Base-by-base conservation (phyloP, 2,888 invertebrate species). In the Chydorus sphaericus region DNA sequence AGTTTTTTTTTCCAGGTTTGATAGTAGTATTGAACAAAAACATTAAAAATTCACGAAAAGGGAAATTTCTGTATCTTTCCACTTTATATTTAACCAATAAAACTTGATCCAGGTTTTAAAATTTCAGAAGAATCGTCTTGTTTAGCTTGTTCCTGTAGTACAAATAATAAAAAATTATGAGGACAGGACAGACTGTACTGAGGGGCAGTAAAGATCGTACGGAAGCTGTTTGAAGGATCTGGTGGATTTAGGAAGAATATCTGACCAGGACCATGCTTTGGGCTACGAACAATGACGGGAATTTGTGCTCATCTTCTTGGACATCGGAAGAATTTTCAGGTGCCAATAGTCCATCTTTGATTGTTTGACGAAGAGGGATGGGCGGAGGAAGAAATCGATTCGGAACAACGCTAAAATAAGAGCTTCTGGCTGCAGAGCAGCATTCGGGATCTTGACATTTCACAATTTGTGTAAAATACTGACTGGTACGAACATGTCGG, bases 401-500 rank as follows among this genome's bases (percentile, higher is more conserved):
- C 30, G 36, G 51, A 16, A 51, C 33, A n/a, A 23, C 36, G 23
- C n/a, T 23, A 33, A 33, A 33, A n/a, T 33, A 51, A 23, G 31
- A 33, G 16, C 51, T 33, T 33, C 33, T 30, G 23, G 33, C 23
- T 33, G 29, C n/a, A 28, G 23, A n/a, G 31, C 51, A 51, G 31
- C 51, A 51, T 10, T 18, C 23, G 23, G 31, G 20, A 23, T 51
- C 36, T 16, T 8, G 10, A 51, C 51, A 51, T 4, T 33, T 18
- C 8, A 51, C 33, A 23, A 51, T 51, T 51, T 51, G 36, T 23
- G 33, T 31, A 23, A 51, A 33, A 33, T 51, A 51, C 31, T 33
- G n/a, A n/a, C 33, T 33, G 16, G 31, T 33, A 33, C 36, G 30
- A 23, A 51, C 51, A 30, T 51, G 51, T 5, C 18, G 33, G 8